Percentiles rank a stretch among this genome's conserved stretches.
These are phyloP conservation scores for Drosophila silvestris DNA, from an alignment of 2,888 invertebrate species.

Conservation along the genomic window DNA sequence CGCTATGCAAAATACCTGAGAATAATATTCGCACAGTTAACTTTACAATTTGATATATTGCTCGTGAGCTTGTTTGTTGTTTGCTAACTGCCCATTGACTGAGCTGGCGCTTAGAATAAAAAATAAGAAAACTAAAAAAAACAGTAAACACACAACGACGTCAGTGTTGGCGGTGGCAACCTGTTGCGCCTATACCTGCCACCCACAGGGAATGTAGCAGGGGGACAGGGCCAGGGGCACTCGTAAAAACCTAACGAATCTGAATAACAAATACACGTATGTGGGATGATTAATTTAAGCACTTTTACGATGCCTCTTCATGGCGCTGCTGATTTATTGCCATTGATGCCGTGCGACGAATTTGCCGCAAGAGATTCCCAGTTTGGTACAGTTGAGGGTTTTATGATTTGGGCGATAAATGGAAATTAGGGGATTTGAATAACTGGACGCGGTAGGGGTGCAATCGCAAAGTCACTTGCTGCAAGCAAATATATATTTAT, in stretches of 20 bases:
- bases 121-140: neutral
- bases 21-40: conserved; percentile 52
- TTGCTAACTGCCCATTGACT: conserved; percentile 35
- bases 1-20: conserved; percentile 71
- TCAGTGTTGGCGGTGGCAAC: conserved; percentile 66
- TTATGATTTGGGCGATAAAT: conserved; percentile 14
- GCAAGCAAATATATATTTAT: neutral
- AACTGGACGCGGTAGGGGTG: conserved; percentile 35
- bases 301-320: conserved; percentile 84
- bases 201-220: conserved; percentile 27
- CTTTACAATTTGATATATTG: conserved; percentile 53
- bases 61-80: conserved; percentile 14
- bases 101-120: conserved; percentile 78
- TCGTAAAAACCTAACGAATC: conserved; percentile 68
- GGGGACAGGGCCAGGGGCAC: conserved; percentile 48
- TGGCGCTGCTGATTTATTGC: conserved; percentile 84
- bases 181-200: conserved; percentile 67
- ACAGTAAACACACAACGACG: conserved; percentile 8
- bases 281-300: conserved; percentile 85
- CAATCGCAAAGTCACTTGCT: conserved; percentile 19
- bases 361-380: conserved; percentile 51
- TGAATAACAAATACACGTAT: conserved; percentile 83
- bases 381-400: neutral
- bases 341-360: conserved; percentile 56
- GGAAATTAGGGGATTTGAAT: conserved; percentile 55